Percentiles rank a stretch among this genome's conserved stretches.
phyloP scores from a whole-genome alignment of 1,140 invertebrate species.

The Drosophila setifemur region DNA sequence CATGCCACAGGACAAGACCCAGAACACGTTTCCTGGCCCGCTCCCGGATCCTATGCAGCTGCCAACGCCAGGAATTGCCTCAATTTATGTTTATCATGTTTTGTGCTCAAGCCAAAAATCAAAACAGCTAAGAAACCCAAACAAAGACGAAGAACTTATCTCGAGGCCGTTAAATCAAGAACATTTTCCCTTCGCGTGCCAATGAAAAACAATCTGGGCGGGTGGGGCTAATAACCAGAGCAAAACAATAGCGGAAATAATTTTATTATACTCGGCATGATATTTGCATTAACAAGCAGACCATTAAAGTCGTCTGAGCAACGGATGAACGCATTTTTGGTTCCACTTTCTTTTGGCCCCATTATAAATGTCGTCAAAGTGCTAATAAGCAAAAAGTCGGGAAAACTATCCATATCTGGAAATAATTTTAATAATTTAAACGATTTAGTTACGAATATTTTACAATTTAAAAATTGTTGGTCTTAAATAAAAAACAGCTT shows the following conservation, averaged over 20 bases:
- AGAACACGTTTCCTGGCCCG: constrained; percentile 39
- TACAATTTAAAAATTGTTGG: too few species aligned
- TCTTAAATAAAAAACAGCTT: too few species aligned
- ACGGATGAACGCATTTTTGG: constrained; percentile 38
- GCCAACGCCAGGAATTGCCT: constrained; percentile 37
- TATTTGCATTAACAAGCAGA: constrained; percentile 69
- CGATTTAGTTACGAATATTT: too few species aligned
- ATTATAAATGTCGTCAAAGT: constrained; percentile 42
- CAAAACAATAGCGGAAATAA: constrained; percentile 71
- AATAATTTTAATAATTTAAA: too few species aligned
- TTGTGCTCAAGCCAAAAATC: constrained; percentile 45
- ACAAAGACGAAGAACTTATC: constrained; percentile 67
- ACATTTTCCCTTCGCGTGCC: constrained; percentile 51
- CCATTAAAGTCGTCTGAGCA: constrained; percentile 57
- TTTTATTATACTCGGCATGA: constrained; percentile 59
- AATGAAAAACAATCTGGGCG: constrained; percentile 33
- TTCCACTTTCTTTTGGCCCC: constrained; percentile 34
- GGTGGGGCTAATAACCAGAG: constrained; percentile 31
- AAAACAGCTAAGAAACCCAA: constrained; percentile 39
- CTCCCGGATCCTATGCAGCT: constrained; percentile 14
- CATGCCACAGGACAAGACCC: constrained; percentile 37
- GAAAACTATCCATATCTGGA: background rate
- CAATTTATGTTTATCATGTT: constrained; percentile 69
- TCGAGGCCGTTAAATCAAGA: constrained; percentile 66
- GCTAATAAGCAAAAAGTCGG: constrained; percentile 40